Conservation (phyloP, 2,797 vertebrate genomes). For the Momotus momota region DNA sequence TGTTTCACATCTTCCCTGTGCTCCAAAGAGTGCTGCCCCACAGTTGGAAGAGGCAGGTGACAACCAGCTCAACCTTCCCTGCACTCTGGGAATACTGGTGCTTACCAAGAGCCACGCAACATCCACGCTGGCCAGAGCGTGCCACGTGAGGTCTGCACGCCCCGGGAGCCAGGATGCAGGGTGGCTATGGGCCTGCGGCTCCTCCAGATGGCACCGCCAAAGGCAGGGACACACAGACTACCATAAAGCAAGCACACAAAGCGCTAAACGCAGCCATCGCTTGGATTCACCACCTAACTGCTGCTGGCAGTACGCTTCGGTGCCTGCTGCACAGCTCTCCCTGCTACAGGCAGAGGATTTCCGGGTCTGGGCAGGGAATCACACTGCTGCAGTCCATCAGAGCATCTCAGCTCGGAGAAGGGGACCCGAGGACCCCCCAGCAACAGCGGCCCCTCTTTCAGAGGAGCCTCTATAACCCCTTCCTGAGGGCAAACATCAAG, state of each 20-base stretch:
- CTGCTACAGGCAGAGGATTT: neutral
- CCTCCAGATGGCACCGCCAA: accelerated
- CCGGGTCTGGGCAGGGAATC: neutral
- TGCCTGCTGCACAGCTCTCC: neutral
- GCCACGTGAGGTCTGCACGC: accelerated
- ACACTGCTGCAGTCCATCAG: neutral
- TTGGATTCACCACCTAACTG: neutral
- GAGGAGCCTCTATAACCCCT: neutral
- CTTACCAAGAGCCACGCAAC: neutral
- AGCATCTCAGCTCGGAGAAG: neutral
- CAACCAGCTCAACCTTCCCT: neutral
- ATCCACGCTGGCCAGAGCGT: neutral
- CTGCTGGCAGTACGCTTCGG: neutral
- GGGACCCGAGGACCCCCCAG: neutral
- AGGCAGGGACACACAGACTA: neutral
- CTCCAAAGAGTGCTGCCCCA: neutral
- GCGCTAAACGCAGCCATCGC: accelerated
- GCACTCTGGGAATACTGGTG: neutral
- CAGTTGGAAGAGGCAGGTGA: neutral
- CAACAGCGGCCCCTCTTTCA: neutral
- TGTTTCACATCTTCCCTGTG: neutral
- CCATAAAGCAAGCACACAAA: neutral
- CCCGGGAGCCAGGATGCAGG: accelerated
- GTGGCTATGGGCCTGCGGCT: neutral
- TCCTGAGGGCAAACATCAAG: neutral